phyloP scores from a whole-genome alignment of 2,797 vertebrate species.

The Rhyacichthys aspro region DNA sequence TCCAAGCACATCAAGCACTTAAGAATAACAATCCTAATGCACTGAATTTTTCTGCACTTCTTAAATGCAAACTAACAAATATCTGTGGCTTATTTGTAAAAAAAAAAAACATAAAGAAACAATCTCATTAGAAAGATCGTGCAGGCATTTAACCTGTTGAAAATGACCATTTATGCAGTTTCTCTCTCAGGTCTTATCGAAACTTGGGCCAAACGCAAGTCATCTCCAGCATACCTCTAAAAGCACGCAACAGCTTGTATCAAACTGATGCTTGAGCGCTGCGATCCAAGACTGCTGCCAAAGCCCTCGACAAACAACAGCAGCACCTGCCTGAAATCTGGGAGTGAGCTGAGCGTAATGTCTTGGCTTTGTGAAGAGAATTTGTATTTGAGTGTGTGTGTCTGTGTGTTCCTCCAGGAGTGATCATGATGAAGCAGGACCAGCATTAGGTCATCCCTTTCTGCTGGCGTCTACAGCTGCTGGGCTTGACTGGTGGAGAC shows the following conservation, averaged over 20 bases:
- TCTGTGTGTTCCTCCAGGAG: conserved; percentile 59
- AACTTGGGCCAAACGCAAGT: conserved; percentile 35
- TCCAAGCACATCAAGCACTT: no score
- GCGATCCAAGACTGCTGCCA: conserved; percentile 62
- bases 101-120: no score
- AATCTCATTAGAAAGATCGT: no score
- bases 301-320: conserved; percentile 65
- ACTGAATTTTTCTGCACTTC: no score
- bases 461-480: conserved; percentile 71
- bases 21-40: no score
- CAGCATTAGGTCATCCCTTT: conserved; percentile 73
- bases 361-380: conserved; percentile 52
- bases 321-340: conserved; percentile 76
- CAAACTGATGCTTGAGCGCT: conserved; percentile 60
- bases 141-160: not conserved
- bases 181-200: conserved; percentile 34
- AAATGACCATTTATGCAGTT: conserved; percentile 20
- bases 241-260: conserved; percentile 59
- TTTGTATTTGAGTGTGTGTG: conserved; percentile 38
- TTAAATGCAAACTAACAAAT: no score
- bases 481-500: conserved; percentile 64
- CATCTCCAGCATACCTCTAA: conserved; percentile 58
- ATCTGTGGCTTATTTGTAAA: no score
- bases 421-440: conserved; percentile 75
- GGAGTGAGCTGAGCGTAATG: conserved; percentile 63